Conservation (phyloP, 1,140 invertebrate genomes). For the Drosophila virilis region DNA sequence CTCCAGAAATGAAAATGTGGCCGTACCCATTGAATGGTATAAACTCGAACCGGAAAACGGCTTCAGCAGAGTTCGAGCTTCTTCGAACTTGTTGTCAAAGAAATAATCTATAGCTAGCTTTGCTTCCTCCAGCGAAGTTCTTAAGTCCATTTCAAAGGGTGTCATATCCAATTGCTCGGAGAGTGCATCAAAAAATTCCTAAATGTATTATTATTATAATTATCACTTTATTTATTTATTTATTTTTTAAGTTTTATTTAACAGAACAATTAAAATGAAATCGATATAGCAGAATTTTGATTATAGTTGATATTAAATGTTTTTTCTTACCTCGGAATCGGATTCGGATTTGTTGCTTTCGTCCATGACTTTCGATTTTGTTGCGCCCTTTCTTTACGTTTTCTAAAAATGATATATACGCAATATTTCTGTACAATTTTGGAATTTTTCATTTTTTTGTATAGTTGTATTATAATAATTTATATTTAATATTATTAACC, state of each 20-base stretch:
- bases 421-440: no score
- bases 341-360: neutral
- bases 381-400: neutral
- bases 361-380: neutral
- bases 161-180: neutral
- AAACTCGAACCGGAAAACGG: conserved; percentile 93
- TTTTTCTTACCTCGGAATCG: conserved; percentile 5
- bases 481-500: no score
- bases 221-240: neutral
- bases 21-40: conserved; percentile 96
- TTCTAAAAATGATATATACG: no score
- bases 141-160: conserved; percentile 86
- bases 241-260: no score
- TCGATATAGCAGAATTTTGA: no score
- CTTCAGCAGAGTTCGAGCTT: conserved; percentile 90
- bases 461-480: no score
- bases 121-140: conserved; percentile 88
- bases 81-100: conserved; percentile 94
- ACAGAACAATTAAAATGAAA: no score
- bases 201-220: neutral
- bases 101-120: conserved; percentile 91
- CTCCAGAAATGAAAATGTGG: conserved; percentile 95
- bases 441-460: no score
- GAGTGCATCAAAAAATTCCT: conserved; percentile 33
- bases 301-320: neutral